These are phyloP conservation scores for Caloenas nicobarica DNA, from an alignment of 2,113 vertebrate genomes.

Conservation along the genomic window DNA sequence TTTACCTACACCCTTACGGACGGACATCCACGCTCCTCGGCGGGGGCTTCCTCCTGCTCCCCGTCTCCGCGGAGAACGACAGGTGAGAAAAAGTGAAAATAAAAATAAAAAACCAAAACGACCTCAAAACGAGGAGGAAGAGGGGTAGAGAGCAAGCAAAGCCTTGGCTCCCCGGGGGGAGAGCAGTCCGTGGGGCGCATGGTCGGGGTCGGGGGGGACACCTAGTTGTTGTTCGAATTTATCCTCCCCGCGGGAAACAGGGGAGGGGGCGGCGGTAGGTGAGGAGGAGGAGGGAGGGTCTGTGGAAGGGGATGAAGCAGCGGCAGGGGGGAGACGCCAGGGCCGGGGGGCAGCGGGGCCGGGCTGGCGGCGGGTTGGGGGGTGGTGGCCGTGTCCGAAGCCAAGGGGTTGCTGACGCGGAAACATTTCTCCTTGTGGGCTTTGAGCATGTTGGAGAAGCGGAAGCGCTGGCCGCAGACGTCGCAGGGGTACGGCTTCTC, in stretches of 20 bases:
- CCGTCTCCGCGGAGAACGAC: background rate
- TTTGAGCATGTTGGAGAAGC: slow-evolving; percentile 99
- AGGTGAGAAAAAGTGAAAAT: background rate
- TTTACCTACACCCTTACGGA: background rate
- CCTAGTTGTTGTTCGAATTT: slow-evolving; percentile 79
- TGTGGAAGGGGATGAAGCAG: slow-evolving; percentile 76
- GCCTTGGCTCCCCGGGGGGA: background rate
- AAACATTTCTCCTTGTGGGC: slow-evolving; percentile 97
- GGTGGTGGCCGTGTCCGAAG: slow-evolving; percentile 43
- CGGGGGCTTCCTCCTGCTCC: background rate
- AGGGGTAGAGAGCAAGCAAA: background rate
- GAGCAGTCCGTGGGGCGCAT: background rate
- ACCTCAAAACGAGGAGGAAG: background rate
- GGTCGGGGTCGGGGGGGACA: background rate
- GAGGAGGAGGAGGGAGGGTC: slow-evolving; percentile 76
- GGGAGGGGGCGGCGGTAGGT: slow-evolving; percentile 80
- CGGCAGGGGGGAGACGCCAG: slow-evolving; percentile 69
- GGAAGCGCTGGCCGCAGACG: slow-evolving; percentile 94
- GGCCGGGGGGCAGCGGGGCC: slow-evolving; percentile 34
- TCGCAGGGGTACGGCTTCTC: slow-evolving; percentile 97
- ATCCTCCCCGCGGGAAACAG: slow-evolving; percentile 86
- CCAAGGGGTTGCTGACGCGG: slow-evolving; percentile 84
- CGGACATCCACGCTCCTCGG: background rate
- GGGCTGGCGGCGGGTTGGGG: slow-evolving; percentile 23
- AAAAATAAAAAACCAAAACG: background rate